Evolutionary conservation across 2,797 vertebrate genomes (phyloP), one percentile per base, ranked within the genome.

Genomic region (Molossus molossus): DNA sequence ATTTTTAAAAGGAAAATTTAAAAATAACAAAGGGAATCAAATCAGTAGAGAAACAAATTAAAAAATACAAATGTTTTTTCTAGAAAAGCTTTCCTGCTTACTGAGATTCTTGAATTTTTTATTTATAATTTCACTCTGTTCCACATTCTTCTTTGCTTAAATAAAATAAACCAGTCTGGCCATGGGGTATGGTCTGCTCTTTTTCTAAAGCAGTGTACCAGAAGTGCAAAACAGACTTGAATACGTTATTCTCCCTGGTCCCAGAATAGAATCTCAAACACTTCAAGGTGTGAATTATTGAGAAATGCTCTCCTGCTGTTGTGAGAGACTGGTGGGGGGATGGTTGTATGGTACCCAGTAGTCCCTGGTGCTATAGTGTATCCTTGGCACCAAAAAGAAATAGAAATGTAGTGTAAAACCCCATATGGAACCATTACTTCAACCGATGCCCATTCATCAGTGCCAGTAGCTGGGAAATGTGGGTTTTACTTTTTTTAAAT

Each of bases 221-320:
- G 69, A 70, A 82, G 81, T 92, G 21, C 33, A 92, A 85, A 95
- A 58, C 9, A 57, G 23, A 64, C 21, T 73, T 95, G 81, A 91
- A 73, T 23, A 60, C 3, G n/a, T 69, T 70, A 76, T 48, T 21
- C 50, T 85, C 5, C 14, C 15, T 76, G 29, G 14, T 25, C 45
- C 33, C 53, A 57, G 33, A 75, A 25, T 8, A 12, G 13, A 94
- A 37, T 73, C 17, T 55, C 48, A 60, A 40, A 69, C 23, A 73
- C 6, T 6, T 82, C 15, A 5, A 15, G 29, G 45, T 88, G n/a
- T 48, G 29, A 86, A 48, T 67, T 87, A 27, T 8, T 83, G 48
- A 82, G 65, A 79, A 80, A 65, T 37, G 25, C 17, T 17, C 14
- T n/a, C 45, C 33, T 18, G 12, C 57, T 9, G 1, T 20, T 7